phyloP scores from a whole-genome alignment of 2,113 vertebrate species.

The Martes martes region DNA sequence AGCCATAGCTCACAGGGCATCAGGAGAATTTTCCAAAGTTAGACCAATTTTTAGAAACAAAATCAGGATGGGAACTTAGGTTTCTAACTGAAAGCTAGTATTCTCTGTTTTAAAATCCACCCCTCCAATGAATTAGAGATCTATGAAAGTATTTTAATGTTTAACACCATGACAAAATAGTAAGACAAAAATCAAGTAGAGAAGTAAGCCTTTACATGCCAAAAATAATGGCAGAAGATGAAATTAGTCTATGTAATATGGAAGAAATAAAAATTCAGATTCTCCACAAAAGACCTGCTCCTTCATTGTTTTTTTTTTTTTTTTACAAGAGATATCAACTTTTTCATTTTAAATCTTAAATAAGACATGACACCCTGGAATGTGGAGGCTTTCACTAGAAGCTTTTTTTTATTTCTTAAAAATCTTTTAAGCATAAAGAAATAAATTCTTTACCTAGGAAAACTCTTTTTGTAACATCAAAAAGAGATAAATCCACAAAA shows the following conservation, averaged over 20 bases:
- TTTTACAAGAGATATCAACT: neutral
- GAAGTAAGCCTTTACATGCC: constrained; percentile 9
- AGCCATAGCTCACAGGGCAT: neutral
- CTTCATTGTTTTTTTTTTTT: neutral
- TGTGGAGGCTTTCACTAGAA: constrained; percentile 54
- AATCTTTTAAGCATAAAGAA: constrained; percentile 59
- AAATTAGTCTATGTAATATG: neutral
- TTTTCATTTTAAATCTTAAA: constrained; percentile 65
- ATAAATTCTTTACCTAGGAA: constrained; percentile 69
- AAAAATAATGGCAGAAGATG: constrained; percentile 9
- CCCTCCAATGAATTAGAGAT: neutral
- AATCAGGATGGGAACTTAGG: neutral
- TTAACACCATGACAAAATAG: neutral
- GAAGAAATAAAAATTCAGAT: constrained; percentile 39
- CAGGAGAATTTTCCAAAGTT: neutral
- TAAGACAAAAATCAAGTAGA: neutral
- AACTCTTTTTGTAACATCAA: constrained; percentile 73
- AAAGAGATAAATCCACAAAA: constrained; percentile 72
- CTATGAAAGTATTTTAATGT: neutral
- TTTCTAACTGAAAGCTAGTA: neutral
- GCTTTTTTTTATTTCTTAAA: constrained; percentile 53
- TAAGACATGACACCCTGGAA: constrained; percentile 51
- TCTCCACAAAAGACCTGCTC: constrained; percentile 32
- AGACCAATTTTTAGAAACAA: neutral
- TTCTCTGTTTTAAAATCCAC: neutral